Evolutionary conservation across 2,113 vertebrate genomes (phyloP), one percentile per base, ranked within the genome.

Genomic region (Trematocara marginatum): DNA sequence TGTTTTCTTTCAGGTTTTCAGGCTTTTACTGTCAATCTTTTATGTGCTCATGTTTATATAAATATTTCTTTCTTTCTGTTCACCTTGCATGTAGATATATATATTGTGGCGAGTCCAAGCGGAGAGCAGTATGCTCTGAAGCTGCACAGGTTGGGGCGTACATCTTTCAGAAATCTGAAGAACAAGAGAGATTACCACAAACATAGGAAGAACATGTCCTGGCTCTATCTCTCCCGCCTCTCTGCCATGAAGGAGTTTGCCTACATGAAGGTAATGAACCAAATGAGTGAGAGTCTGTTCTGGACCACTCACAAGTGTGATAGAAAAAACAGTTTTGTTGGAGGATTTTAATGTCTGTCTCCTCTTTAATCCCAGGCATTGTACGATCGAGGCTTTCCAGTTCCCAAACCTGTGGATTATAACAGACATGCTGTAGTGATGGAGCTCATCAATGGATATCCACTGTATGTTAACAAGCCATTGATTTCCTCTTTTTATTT

Each of bases 211-310:
- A 98, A 96, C 59, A 96, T 99, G 95, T 99, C 98, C 7, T 99
- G 99, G 99, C 97, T 99, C 16, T 99, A 99, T 88, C 96, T 99
- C 49, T 99, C 99, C 57, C 97, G 98, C n/a, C 96, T 99, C 61
- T 98, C 99, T 85, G 99, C 99, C 45, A 98, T 97, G 98, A 99
- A 99, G 79, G 99, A 99, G 94, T 99, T 97, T 96, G 98, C 98
- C n/a, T 99, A 98, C 84, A 99, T 99, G 99, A 99, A 99, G 97
- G 99, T 99, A 97, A 89, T 9, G 12, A 13, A 45, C 31, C 49
- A 49, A 78, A 64, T 83, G 16, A 11, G 10, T 54, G 3, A 69
- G 31, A 12, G n/a, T 52, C 9, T 71, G 23, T 11, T 16, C 7
- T 54, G 15, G 5, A 85, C 16, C 56, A 26, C 47, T 78, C 16